Base-by-base conservation (phyloP, 2,113 vertebrate genomes). In the Balaeniceps rex region DNA sequence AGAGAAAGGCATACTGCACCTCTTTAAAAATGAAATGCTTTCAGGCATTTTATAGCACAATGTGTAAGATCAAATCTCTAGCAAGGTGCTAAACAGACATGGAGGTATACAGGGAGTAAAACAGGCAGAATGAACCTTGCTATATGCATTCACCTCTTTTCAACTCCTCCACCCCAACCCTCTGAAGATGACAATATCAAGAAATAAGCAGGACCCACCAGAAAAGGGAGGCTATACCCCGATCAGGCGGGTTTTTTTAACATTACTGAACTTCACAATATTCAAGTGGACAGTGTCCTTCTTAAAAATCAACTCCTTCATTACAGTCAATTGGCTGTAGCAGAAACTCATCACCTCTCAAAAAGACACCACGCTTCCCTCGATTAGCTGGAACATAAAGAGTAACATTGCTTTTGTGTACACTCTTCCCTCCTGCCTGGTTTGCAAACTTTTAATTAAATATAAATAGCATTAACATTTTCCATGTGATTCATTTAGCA, bases 381-480 rank as follows among this genome's bases (percentile, higher is more conserved):
- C 2, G 7, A 63, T 57, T 33, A 89, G 24, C 28, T 28, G 63
- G 34, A 87, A 42, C 13, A n/a, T 36, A 74, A 78, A 89, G 17
- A 19, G 34, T 36, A 83, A 46, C 28, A n/a, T 10, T 9, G 57
- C 38, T 64, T 76, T 71, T 66, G 47, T 69, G 26, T 71, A 79
- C 7, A 2, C 26, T 61, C 38, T 78, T 78, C 38, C 33, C 23
- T 61, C 22, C 47, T 70, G 68, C 26, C 54, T 31, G 10, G 24
- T 82, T 90, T 44, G 47, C 63, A 88, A 55, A 74, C 54, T 52
- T 94, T 93, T 93, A 69, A 87, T 93, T 85, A 87, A 96, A 87
- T 76, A 94, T 23, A 94, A 96, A 94, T 47, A 92, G 26, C 54
- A 84, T 95, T 95, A 90, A 74, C 24, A 60, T 92, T 70, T 38